phyloP scores from a whole-genome alignment of 2,113 vertebrate genomes.

The Festucalex cinctus region DNA sequence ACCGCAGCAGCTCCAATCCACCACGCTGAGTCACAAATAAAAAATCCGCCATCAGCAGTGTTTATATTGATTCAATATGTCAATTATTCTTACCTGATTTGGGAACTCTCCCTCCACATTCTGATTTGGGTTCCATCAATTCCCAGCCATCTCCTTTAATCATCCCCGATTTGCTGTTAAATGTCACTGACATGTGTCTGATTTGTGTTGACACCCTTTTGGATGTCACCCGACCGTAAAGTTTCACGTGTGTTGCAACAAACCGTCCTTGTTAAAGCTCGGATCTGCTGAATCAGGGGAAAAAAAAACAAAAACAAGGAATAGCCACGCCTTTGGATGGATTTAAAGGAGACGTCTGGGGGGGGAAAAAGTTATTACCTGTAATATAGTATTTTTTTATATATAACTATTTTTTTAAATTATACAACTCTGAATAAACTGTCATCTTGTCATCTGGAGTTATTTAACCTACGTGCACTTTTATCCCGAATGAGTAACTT shows the following conservation, averaged over 20 bases:
- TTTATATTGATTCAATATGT: not conserved
- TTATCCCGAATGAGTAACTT: not conserved
- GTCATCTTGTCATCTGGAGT: not conserved
- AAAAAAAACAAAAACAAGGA: not conserved
- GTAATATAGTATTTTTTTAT: too few species aligned
- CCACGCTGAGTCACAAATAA: constrained; percentile 8
- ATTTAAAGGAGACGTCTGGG: not conserved
- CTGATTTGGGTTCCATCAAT: not conserved
- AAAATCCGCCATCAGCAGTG: not conserved
- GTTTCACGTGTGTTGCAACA: not conserved
- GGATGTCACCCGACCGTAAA: not conserved
- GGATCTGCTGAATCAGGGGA: constrained; percentile 25
- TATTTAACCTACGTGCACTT: not conserved
- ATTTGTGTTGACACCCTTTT: not conserved
- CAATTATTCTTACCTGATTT: constrained; percentile 12
- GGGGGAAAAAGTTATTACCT: not conserved
- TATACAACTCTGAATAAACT: not conserved
- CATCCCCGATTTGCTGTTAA: constrained; percentile 1
- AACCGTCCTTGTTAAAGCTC: not conserved
- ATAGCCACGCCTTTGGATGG: not conserved
- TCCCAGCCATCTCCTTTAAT: not conserved
- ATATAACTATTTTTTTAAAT: too few species aligned
- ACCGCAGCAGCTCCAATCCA: constrained; percentile 22
- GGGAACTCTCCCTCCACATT: not conserved
- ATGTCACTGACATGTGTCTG: constrained; percentile 11